These are phyloP conservation scores for Trypoxylon attenuatum DNA, from an alignment of 2,888 invertebrate species.

Conservation along the genomic window DNA sequence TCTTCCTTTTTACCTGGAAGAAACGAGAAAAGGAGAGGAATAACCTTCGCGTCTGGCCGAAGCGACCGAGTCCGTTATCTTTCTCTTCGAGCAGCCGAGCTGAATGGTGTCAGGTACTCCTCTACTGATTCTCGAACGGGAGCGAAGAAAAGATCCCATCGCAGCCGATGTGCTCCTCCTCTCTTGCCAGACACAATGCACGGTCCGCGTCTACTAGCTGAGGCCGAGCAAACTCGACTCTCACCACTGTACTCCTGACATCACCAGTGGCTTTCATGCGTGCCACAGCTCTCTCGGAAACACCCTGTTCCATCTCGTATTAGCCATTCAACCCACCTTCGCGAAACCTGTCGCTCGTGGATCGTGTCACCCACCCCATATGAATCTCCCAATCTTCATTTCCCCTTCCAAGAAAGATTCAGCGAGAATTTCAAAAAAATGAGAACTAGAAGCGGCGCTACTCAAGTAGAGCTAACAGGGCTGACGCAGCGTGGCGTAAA, in stretches of 20 bases:
- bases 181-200: background rate
- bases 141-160: background rate
- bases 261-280: background rate
- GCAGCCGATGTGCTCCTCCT: conserved; percentile 8
- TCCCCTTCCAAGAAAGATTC: no score
- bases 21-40: no score
- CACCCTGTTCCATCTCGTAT: background rate
- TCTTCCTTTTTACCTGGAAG: no score
- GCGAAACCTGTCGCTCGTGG: background rate
- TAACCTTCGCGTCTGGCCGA: no score
- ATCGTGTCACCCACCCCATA: no score
- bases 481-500: no score
- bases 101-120: background rate
- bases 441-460: no score
- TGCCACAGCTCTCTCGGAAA: background rate
- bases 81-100: background rate
- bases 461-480: no score
- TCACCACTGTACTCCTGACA: conserved; percentile 39
- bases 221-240: conserved; percentile 27
- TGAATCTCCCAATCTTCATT: no score
- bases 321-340: no score
- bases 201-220: background rate
- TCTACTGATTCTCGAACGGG: background rate
- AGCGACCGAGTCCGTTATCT: background rate
- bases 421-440: no score